Evolutionary conservation across 1,140 invertebrate species (phyloP), one percentile per base, ranked within the genome.

Genomic region (Eufriesea mexicana): DNA sequence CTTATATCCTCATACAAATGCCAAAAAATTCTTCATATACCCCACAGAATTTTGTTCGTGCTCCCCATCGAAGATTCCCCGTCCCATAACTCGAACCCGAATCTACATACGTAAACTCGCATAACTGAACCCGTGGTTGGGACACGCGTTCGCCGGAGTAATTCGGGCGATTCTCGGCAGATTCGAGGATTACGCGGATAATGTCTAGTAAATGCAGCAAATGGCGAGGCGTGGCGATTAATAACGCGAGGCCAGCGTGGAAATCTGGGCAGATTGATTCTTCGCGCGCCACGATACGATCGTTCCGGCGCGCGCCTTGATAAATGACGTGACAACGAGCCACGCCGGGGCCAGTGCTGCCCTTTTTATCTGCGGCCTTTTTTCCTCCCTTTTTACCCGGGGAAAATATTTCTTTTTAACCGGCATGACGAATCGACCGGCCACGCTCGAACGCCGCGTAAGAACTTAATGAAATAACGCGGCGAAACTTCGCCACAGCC

Each of bases 401-500:
- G 49, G 12, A 51, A 51, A 51, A 51, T 51, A 51, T 68, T 80
- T 66, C 57, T 75, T 79, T 83, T 84, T 72, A 79, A 89, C 35
- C 64, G 75, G 64, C 79, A 70, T 67, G 75, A 68, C 87, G 81
- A 89, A 89, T 89, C 87, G 79, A 83, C 75, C 68, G 72, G 84
- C 71, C 76, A 85, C 83, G 62, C 70, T 79, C 76, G 75, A 84
- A 51, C 25, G 62, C 74, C 64, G 51, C 68, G 88, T 83, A 83
- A 88, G 76, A 83, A 84, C 55, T 76, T 88, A 78, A 88, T 86
- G 86, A 87, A 86, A 86, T 83, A 87, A 86, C 83, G 80, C 51
- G 14, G 0, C 55, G 16, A 12, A 57, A n/a, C 55, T 51, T 57
- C n/a, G 57, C n/a, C 10, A 6, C 68, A 23, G 25, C 42, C 49